These are phyloP conservation scores for Callyntrura sp. DNA, from an alignment of 2,888 invertebrate genomes.

Conservation along the genomic window DNA sequence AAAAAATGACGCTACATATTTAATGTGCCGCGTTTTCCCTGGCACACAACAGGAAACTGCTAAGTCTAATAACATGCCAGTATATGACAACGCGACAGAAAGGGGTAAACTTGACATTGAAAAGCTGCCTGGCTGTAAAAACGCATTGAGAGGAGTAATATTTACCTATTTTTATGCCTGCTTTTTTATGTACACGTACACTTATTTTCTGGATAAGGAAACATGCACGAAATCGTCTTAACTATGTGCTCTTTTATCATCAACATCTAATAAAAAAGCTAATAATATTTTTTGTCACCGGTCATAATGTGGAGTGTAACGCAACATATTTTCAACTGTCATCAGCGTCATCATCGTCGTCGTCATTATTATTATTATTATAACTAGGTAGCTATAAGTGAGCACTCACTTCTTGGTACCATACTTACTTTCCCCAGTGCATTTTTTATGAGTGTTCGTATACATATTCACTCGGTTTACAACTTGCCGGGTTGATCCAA, in stretches of 20 bases:
- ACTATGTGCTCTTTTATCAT: slow-evolving; percentile 32
- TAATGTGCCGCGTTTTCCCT: slow-evolving; percentile 28
- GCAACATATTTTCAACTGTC: slow-evolving; percentile 43
- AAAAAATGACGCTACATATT: slow-evolving; percentile 3
- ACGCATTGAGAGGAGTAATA: background rate
- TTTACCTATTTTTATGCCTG: slow-evolving; percentile 51
- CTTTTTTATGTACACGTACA: background rate
- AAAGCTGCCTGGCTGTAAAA: slow-evolving; percentile 5
- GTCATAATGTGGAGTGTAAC: slow-evolving; percentile 55
- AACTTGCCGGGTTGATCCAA: slow-evolving; percentile 59
- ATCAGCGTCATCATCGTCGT: slow-evolving; percentile 42
- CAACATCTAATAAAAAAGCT: slow-evolving; percentile 63
- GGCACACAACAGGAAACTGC: slow-evolving; percentile 50
- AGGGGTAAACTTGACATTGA: slow-evolving; percentile 32
- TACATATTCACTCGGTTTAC: too few species aligned
- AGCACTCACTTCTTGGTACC: background rate
- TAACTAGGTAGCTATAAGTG: background rate
- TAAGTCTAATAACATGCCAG: background rate
- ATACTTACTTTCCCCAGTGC: too few species aligned
- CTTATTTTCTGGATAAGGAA: slow-evolving; percentile 44
- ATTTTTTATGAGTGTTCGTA: too few species aligned
- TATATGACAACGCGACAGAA: background rate
- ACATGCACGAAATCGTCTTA: slow-evolving; percentile 43
- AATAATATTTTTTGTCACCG: slow-evolving; percentile 61
- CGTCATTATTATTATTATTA: slow-evolving; percentile 17